Evolutionary conservation across 2,113 vertebrate genomes (phyloP).

Genomic region (Caranx ignobilis): DNA sequence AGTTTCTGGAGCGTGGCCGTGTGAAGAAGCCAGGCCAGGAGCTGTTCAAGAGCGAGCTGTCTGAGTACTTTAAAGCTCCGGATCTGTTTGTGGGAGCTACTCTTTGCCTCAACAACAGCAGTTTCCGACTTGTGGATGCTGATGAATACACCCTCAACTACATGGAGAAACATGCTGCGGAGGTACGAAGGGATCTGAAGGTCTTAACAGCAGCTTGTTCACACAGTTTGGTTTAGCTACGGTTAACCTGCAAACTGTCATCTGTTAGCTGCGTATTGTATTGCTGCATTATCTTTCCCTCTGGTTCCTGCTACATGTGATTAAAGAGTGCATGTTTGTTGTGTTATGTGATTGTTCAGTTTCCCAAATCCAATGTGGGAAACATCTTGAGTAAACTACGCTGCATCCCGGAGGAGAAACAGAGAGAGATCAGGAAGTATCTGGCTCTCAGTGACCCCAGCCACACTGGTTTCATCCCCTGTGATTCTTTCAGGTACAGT

Average conservation of each 20-base stretch:
- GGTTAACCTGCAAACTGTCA: background rate
- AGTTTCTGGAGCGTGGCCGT: slow-evolving; percentile 88
- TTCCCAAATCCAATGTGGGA: slow-evolving; percentile 84
- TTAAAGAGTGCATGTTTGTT: slow-evolving; percentile 6
- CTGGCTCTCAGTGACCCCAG: slow-evolving; percentile 81
- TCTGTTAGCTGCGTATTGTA: background rate
- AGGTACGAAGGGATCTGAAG: slow-evolving; percentile 78
- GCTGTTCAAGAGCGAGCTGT: slow-evolving; percentile 88
- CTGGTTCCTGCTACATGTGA: background rate
- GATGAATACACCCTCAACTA: slow-evolving; percentile 92
- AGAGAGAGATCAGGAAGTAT: slow-evolving; percentile 85
- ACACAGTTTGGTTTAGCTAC: background rate
- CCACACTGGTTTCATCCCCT: slow-evolving; percentile 81
- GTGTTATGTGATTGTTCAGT: slow-evolving; percentile 77
- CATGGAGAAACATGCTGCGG: slow-evolving; percentile 90
- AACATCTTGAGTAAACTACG: slow-evolving; percentile 88
- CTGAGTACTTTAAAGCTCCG: slow-evolving; percentile 87
- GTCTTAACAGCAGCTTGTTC: background rate
- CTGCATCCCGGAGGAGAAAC: slow-evolving; percentile 74
- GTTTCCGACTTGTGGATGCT: slow-evolving; percentile 88
- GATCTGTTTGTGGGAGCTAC: slow-evolving; percentile 90
- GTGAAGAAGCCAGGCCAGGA: slow-evolving; percentile 92
- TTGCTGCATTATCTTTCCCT: no score
- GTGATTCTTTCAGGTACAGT: slow-evolving; percentile 88
- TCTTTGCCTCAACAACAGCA: slow-evolving; percentile 85